Conservation (phyloP, 2,113 vertebrate species). For the Acrocephalus arundinaceus region DNA sequence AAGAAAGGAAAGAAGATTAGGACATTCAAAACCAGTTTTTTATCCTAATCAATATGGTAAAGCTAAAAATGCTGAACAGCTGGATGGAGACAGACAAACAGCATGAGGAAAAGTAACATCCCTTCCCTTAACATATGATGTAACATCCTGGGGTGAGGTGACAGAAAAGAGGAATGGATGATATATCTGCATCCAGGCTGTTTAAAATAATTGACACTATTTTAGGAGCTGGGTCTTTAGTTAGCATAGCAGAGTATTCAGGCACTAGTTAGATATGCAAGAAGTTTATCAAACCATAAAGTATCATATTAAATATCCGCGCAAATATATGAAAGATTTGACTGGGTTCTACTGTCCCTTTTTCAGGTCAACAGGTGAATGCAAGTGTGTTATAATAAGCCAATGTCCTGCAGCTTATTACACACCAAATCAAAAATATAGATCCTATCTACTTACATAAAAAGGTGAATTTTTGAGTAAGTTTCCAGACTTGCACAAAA, state of each 20-base stretch:
- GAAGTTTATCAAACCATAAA: conserved; percentile 22
- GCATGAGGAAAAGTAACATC: background rate
- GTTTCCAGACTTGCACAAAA: conserved; percentile 63
- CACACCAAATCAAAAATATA: conserved; percentile 57
- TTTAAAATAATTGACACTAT: background rate
- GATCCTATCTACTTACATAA: conserved; percentile 62
- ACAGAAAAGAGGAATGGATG: background rate
- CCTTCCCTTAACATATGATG: background rate
- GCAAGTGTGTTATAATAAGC: conserved; percentile 59
- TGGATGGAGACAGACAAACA: background rate
- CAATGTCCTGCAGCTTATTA: conserved; percentile 68
- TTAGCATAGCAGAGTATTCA: conserved; percentile 43
- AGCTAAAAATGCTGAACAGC: background rate
- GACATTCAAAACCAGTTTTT: background rate
- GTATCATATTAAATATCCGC: conserved; percentile 55
- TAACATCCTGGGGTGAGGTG: background rate
- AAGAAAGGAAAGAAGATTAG: background rate
- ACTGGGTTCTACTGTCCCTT: conserved; percentile 55
- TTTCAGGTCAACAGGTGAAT: conserved; percentile 56
- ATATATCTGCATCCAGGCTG: background rate
- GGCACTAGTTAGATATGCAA: conserved; percentile 39
- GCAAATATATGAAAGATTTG: conserved; percentile 30
- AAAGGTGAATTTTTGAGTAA: conserved; percentile 43
- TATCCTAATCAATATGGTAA: background rate
- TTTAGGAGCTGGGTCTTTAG: background rate